Conservation (phyloP, 1,140 invertebrate genomes). For the Helicoverpa zea region DNA sequence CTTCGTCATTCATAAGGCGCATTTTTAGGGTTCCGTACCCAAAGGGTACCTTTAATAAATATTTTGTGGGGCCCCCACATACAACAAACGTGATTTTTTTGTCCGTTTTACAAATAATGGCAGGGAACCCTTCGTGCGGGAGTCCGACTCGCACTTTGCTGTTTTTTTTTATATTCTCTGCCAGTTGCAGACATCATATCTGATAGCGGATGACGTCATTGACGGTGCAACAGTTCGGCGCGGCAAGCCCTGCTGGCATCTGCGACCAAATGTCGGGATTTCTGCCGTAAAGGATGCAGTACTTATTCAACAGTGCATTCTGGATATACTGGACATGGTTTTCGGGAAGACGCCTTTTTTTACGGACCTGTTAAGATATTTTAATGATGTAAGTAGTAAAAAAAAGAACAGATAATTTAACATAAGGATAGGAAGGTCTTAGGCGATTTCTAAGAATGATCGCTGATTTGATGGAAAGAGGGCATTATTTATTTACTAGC, state of each 20-base stretch:
- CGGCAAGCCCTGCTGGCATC: conserved; percentile 95
- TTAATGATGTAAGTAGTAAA: conserved; percentile 34
- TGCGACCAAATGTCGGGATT: conserved; percentile 90
- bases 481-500: background rate
- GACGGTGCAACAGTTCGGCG: conserved; percentile 92
- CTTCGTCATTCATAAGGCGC: too few relatives aligned
- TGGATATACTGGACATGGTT: conserved; percentile 39
- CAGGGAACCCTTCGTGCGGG: too few relatives aligned
- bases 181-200: background rate
- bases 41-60: too few relatives aligned
- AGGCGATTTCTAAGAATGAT: too few relatives aligned
- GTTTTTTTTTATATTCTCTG: background rate
- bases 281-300: conserved; percentile 93
- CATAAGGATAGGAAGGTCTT: too few relatives aligned
- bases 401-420: too few relatives aligned
- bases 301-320: conserved; percentile 35
- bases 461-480: background rate
- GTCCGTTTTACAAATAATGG: too few relatives aligned
- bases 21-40: too few relatives aligned
- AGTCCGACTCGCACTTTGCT: too few relatives aligned
- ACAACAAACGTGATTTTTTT: too few relatives aligned
- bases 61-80: too few relatives aligned
- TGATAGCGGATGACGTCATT: conserved; percentile 95
- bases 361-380: conserved; percentile 24
- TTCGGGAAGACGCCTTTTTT: conserved; percentile 20